Evolutionary conservation across 2,113 vertebrate genomes (phyloP).

Genomic region (Axis porcinus): DNA sequence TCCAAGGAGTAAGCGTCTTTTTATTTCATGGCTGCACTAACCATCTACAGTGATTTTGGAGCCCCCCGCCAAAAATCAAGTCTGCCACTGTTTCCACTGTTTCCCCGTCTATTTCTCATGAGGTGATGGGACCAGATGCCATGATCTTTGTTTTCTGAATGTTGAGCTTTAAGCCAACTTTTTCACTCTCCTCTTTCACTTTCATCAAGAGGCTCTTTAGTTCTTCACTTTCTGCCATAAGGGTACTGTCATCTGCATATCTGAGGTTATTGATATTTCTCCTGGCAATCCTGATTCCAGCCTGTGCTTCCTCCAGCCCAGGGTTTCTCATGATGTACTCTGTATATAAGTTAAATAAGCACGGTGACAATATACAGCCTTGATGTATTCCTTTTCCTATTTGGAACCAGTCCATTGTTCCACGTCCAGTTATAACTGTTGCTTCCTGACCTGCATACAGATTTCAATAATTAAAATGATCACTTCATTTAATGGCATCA

Average conservation of each 20-base stretch:
- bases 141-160: neutral
- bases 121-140: neutral
- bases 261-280: neutral
- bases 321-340: neutral
- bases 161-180: neutral
- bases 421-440: neutral
- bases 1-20: neutral
- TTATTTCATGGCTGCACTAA: neutral
- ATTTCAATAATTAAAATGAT: neutral
- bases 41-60: neutral
- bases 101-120: neutral
- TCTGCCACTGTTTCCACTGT: neutral
- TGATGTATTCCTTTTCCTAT: neutral
- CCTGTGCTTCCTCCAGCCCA: neutral
- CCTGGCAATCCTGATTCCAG: neutral
- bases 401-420: neutral
- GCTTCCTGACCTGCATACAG: neutral
- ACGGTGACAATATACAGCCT: neutral
- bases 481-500: neutral
- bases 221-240: neutral
- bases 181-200: neutral
- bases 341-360: neutral
- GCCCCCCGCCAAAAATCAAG: rapidly evolving
- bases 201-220: neutral
- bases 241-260: neutral